Evolutionary conservation across 2,888 invertebrate species (phyloP).

Genomic region (Scaptomyza flava): DNA sequence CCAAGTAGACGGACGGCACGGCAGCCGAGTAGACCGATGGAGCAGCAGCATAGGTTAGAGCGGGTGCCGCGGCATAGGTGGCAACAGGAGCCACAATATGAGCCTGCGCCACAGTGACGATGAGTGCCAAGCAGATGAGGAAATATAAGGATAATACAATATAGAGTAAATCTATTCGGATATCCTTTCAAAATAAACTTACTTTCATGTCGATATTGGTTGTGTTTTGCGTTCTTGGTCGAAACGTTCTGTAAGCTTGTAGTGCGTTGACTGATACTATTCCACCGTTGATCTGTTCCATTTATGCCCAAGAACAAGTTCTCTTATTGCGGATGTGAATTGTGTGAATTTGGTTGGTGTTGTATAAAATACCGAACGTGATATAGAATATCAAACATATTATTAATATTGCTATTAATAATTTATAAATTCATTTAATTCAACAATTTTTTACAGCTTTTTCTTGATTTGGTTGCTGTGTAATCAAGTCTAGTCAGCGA

Average conservation of each 20-base stretch:
- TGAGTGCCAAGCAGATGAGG: slow-evolving; percentile 74
- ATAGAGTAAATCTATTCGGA: not conserved
- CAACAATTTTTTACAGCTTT: no score
- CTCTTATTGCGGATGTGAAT: slow-evolving; percentile 65
- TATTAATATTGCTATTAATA: no score
- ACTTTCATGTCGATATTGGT: slow-evolving; percentile 72
- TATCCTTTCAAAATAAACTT: slow-evolving; percentile 36
- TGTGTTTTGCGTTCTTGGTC: slow-evolving; percentile 32
- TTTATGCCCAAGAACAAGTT: slow-evolving; percentile 72
- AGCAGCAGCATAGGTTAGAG: slow-evolving; percentile 65
- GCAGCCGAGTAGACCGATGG: slow-evolving; percentile 58
- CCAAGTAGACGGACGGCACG: slow-evolving; percentile 35
- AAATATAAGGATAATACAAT: slow-evolving; percentile 49
- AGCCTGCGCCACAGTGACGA: slow-evolving; percentile 76
- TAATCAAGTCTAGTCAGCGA: no score
- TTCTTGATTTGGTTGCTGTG: no score
- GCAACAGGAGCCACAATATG: slow-evolving; percentile 73
- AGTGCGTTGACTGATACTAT: slow-evolving; percentile 72
- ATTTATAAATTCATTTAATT: no score
- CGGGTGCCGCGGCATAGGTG: slow-evolving; percentile 64
- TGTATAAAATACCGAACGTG: no score
- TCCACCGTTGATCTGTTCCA: slow-evolving; percentile 12
- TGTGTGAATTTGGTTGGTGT: slow-evolving; percentile 1
- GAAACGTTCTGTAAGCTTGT: slow-evolving; percentile 56
- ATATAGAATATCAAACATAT: no score